phyloP scores from a whole-genome alignment of 53 echinoderm and acorn worm species.

The Holothuria scabra region DNA sequence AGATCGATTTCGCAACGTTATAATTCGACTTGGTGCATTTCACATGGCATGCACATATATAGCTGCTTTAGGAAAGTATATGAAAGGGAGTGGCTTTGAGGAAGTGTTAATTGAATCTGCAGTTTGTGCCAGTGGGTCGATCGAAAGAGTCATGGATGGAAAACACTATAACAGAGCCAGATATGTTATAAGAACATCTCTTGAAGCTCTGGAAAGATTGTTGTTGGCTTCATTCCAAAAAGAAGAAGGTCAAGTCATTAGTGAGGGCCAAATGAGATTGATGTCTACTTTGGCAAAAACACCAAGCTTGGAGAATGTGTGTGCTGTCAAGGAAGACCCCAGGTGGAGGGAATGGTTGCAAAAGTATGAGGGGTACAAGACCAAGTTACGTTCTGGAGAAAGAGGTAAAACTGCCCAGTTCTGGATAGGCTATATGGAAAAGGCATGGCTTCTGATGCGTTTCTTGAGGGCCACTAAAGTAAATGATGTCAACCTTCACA shows the following conservation, averaged over 20 bases:
- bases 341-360: constrained; percentile 48
- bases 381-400: constrained; percentile 33
- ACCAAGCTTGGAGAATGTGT: constrained; percentile 46
- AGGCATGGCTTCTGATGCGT: constrained; percentile 19
- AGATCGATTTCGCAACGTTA: constrained; percentile 47
- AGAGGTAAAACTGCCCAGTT: constrained; percentile 50
- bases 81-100: constrained; percentile 57
- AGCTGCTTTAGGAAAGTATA: constrained; percentile 53
- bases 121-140: constrained; percentile 61
- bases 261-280: constrained; percentile 39
- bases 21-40: constrained; percentile 60
- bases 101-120: constrained; percentile 55
- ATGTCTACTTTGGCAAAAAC: constrained; percentile 33
- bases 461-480: constrained; percentile 56
- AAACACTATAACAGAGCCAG: constrained; percentile 61
- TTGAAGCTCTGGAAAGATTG: constrained; percentile 64
- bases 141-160: constrained; percentile 61
- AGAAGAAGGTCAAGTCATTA: constrained; percentile 23
- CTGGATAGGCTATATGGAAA: constrained; percentile 34
- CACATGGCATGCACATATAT: constrained; percentile 62
- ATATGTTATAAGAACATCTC: constrained; percentile 17
- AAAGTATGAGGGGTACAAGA: constrained; percentile 56
- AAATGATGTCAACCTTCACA: constrained; percentile 50
- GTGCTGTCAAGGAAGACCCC: constrained; percentile 48
- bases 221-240: constrained; percentile 38